phyloP scores from a whole-genome alignment of 2,113 vertebrate species.

The Telmatochromis brichardi region DNA sequence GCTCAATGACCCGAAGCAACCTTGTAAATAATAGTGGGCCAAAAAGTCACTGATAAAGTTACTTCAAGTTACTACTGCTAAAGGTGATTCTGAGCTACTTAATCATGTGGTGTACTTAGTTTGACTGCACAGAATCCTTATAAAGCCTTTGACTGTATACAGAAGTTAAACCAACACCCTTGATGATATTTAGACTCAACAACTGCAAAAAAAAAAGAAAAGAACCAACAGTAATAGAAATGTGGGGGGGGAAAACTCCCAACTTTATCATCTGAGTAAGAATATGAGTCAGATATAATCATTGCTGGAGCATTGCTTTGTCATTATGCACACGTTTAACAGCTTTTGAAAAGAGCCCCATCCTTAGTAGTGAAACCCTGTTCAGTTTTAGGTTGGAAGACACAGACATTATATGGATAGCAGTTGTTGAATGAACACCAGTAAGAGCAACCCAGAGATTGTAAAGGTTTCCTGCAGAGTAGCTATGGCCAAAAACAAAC shows the following conservation, averaged over 20 bases:
- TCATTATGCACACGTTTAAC: not conserved
- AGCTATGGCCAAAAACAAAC: not conserved
- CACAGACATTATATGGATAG: not conserved
- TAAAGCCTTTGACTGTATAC: not conserved
- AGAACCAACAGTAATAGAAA: not conserved
- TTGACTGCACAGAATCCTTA: not conserved
- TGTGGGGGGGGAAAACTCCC: not conserved
- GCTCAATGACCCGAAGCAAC: not conserved
- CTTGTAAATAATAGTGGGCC: not conserved
- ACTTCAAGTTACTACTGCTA: not conserved
- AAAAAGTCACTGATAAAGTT: not conserved
- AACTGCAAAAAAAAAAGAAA: not conserved
- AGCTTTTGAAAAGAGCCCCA: not conserved
- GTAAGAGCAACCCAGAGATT: not conserved
- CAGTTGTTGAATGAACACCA: conserved; percentile 1
- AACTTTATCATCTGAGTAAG: not conserved
- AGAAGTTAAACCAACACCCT: not conserved
- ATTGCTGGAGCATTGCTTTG: not conserved
- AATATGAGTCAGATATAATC: not conserved
- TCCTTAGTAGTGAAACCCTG: not conserved
- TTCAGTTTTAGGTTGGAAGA: not conserved
- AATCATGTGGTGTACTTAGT: not conserved
- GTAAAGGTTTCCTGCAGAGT: not conserved
- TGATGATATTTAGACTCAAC: not conserved
- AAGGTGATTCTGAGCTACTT: not conserved